Evolutionary conservation across 53 echinoderm and acorn worm genomes (phyloP).

Genomic region (Arbacia lixula): DNA sequence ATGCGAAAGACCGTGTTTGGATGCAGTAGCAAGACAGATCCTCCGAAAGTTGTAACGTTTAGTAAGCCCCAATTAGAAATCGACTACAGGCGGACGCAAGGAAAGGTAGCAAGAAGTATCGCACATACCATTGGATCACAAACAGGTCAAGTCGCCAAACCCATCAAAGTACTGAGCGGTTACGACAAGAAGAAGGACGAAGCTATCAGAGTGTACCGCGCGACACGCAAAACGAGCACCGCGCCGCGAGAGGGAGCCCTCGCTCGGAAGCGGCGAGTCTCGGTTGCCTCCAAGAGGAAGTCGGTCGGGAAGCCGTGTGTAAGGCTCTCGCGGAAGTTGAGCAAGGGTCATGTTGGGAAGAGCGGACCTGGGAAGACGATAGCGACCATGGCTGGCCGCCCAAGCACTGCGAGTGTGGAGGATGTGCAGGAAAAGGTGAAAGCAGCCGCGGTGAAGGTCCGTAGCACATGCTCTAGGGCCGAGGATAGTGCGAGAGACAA

Average conservation of each 20-base stretch:
- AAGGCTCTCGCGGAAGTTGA: not conserved
- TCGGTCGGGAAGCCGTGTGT: not conserved
- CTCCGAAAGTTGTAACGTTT: conserved; percentile 14
- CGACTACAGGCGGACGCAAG: not conserved
- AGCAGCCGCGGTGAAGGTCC: not conserved
- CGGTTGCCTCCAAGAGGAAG: not conserved
- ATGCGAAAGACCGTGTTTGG: not conserved
- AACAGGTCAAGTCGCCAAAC: not conserved
- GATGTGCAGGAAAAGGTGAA: not conserved
- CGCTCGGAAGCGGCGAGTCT: not conserved
- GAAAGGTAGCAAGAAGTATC: not conserved
- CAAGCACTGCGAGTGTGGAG: conserved; percentile 34
- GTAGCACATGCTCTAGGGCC: not conserved
- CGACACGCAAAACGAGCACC: conserved; percentile 11
- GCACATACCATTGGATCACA: conserved; percentile 16
- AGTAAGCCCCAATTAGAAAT: not conserved
- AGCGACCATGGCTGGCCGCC: conserved; percentile 23
- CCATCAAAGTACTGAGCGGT: not conserved
- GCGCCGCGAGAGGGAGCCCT: conserved; percentile 22
- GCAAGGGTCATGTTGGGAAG: not conserved
- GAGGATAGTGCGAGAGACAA: no score
- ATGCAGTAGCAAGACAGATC: not conserved
- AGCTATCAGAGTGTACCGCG: conserved; percentile 11
- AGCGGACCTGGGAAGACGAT: not conserved
- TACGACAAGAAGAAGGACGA: conserved; percentile 2